Percentiles rank a stretch among this genome's conserved stretches.
Conservation (phyloP, 2,113 vertebrate genomes). For the Laterallus jamaicensis region DNA sequence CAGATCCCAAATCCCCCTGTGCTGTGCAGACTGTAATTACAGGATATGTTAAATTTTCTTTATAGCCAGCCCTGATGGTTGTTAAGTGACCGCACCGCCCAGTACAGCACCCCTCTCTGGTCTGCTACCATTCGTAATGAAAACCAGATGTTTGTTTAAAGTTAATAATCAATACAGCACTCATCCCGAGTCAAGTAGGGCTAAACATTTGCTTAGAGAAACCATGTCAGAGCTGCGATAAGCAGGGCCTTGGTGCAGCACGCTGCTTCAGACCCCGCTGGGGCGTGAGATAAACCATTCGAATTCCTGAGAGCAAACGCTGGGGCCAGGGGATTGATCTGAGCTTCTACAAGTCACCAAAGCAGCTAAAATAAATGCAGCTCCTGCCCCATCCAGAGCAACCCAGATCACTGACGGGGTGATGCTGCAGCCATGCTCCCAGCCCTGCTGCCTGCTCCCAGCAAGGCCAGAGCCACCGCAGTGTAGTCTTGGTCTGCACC, state of each 20-base stretch:
- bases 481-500: background rate
- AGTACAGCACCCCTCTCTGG: slow-evolving; percentile 75
- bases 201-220: slow-evolving; percentile 87
- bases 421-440: accelerated
- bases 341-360: background rate
- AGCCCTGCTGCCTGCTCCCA: accelerated
- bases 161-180: slow-evolving; percentile 87
- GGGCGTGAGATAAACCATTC: slow-evolving; percentile 83
- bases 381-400: accelerated
- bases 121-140: slow-evolving; percentile 79
- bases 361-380: background rate
- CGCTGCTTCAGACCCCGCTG: slow-evolving; percentile 66
- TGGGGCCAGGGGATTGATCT: background rate
- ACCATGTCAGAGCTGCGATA: slow-evolving; percentile 77
- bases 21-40: slow-evolving; percentile 83
- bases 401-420: background rate
- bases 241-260: slow-evolving; percentile 63
- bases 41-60: slow-evolving; percentile 87
- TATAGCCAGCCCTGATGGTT: slow-evolving; percentile 79
- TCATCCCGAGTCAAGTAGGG: slow-evolving; percentile 79
- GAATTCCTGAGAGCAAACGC: slow-evolving; percentile 69
- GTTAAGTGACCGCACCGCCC: slow-evolving; percentile 80
- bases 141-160: slow-evolving; percentile 90
- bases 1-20: slow-evolving; percentile 72
- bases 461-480: background rate